Percentiles rank a stretch among this genome's conserved stretches.
These are phyloP conservation scores for Pseudoatta argentina DNA, from an alignment of 1,140 invertebrate species.

Conservation along the genomic window DNA sequence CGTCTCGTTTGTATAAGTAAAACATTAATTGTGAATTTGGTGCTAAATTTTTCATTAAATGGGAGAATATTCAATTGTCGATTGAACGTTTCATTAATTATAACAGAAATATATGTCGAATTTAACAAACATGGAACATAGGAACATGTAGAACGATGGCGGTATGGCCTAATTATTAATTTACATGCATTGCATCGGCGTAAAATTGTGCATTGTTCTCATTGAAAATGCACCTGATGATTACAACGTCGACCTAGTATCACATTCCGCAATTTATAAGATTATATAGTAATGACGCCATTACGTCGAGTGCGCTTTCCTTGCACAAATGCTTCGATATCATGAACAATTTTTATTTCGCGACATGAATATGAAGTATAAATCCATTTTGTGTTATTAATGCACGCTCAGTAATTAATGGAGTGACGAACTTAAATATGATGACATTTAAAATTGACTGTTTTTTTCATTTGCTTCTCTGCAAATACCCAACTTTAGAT, in stretches of 20 bases:
- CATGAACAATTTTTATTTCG: conserved; percentile 41
- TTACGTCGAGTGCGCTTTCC: conserved; percentile 35
- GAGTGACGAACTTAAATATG: not conserved
- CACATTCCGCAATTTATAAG: conserved; percentile 31
- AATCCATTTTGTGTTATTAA: not conserved
- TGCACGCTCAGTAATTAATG: not conserved
- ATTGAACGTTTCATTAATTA: conserved; percentile 39
- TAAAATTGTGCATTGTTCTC: conserved; percentile 31
- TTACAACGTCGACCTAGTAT: conserved; percentile 22
- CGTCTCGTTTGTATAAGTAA: conserved; percentile 17
- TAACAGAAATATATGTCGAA: not conserved
- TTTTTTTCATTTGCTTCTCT: not conserved
- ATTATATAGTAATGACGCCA: conserved; percentile 52
- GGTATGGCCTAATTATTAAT: conserved; percentile 51
- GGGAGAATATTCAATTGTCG: conserved; percentile 1
- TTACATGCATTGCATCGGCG: not conserved
- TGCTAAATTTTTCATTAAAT: conserved; percentile 36
- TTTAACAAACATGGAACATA: not conserved
- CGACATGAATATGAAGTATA: not conserved
- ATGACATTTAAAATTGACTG: not conserved
- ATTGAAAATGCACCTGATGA: conserved; percentile 46
- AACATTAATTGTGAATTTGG: conserved; percentile 1
- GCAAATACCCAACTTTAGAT: not conserved
- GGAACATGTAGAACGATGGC: not conserved
- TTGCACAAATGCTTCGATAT: conserved; percentile 7